Evolutionary conservation across 2,113 vertebrate species (phyloP).

Genomic region (Gallinago paraguaiae): DNA sequence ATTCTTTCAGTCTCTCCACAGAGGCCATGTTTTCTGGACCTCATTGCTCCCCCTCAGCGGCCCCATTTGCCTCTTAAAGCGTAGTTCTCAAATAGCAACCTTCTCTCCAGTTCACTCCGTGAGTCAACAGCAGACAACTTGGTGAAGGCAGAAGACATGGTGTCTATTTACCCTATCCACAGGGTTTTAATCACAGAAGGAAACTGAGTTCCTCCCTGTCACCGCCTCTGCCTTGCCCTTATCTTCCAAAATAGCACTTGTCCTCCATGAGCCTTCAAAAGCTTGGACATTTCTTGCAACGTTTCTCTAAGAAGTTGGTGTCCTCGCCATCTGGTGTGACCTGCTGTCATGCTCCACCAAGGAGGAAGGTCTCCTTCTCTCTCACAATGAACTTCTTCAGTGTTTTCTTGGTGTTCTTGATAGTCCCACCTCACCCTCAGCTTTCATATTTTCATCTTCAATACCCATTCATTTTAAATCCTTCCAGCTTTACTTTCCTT

Average conservation of each 20-base stretch:
- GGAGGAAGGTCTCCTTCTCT: not conserved
- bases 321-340: rapidly evolving
- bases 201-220: not conserved
- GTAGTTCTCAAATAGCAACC: not conserved
- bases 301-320: not conserved
- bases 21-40: not conserved
- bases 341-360: not conserved
- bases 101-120: not conserved
- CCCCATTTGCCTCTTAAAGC: not conserved
- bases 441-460: not conserved
- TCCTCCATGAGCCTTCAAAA: not conserved
- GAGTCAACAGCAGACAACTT: not conserved
- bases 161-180: not conserved
- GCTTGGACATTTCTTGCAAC: not conserved
- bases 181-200: not conserved
- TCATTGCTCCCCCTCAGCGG: not conserved
- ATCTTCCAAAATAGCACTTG: not conserved
- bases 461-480: not conserved
- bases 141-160: not conserved
- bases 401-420: not conserved
- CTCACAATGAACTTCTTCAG: not conserved
- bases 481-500: not conserved
- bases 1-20: not conserved
- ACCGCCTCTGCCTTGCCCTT: not conserved
- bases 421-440: not conserved